These are phyloP conservation scores for Hypsopygia costalis DNA, from an alignment of 2,888 invertebrate genomes.

Conservation along the genomic window DNA sequence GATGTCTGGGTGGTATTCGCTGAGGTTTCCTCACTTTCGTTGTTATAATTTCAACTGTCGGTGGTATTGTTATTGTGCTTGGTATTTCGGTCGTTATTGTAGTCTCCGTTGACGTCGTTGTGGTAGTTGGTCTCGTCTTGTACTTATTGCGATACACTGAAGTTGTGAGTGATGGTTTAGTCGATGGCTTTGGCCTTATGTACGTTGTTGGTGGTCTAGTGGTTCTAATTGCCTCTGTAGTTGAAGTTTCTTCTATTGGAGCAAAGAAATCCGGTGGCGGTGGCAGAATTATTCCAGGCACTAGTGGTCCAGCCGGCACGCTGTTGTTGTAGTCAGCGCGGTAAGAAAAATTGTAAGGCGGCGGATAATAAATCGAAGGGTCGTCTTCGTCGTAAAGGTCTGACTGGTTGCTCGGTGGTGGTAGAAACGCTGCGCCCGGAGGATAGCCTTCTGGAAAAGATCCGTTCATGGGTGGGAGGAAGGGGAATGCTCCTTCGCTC, in stretches of 20 bases:
- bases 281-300: constrained; percentile 93
- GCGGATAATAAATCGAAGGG: constrained; percentile 94
- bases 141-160: constrained; percentile 56
- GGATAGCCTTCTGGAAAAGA: constrained; percentile 79
- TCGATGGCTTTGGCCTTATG: constrained; percentile 53
- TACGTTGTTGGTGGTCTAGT: constrained; percentile 44
- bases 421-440: constrained; percentile 80
- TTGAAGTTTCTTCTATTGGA: constrained; percentile 79
- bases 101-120: constrained; percentile 58
- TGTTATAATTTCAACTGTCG: constrained; percentile 59
- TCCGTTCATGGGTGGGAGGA: constrained; percentile 79
- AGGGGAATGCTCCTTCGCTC: constrained; percentile 77
- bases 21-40: constrained; percentile 60
- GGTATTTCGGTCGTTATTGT: constrained; percentile 60
- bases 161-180: constrained; percentile 50
- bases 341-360: constrained; percentile 93
- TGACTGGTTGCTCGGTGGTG: constrained; percentile 87
- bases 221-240: constrained; percentile 48
- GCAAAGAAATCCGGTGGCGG: constrained; percentile 94
- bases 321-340: constrained; percentile 87
- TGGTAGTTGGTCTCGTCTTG: constrained; percentile 61
- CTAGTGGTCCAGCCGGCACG: constrained; percentile 91
- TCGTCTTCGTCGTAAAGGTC: constrained; percentile 94
- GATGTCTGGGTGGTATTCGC: constrained; percentile 65
- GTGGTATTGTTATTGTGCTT: constrained; percentile 55